Conservation (phyloP, 2,888 invertebrate genomes). For the Philopedon plagiatum region DNA sequence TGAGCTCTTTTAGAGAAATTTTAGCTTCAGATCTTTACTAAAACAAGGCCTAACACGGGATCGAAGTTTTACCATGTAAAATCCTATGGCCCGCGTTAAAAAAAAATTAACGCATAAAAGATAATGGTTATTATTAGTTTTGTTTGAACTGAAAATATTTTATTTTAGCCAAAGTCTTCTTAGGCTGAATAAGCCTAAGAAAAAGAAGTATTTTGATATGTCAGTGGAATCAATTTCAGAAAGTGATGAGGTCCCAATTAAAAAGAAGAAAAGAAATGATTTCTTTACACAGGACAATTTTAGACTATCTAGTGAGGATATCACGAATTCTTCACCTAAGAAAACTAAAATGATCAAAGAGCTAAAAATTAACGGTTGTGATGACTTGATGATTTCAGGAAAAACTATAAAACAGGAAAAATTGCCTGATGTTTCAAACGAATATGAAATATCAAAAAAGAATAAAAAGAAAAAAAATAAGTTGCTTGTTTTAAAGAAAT, state of each 20-base stretch:
- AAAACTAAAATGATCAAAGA: not conserved
- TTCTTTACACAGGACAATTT: not conserved
- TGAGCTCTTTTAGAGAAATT: too few relatives aligned
- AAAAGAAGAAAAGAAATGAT: not conserved
- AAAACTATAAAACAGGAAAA: not conserved
- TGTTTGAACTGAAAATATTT: too few relatives aligned
- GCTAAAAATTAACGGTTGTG: not conserved
- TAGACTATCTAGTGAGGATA: not conserved
- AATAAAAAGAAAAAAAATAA: not conserved
- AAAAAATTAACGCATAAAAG: too few relatives aligned
- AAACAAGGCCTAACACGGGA: too few relatives aligned
- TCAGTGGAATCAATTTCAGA: not conserved
- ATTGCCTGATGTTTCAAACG: too few relatives aligned
- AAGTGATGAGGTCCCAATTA: not conserved
- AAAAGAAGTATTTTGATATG: not conserved
- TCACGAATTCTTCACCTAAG: not conserved
- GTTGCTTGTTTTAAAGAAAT: not conserved
- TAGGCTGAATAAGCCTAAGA: not conserved
- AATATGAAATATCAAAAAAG: too few relatives aligned
- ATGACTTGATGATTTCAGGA: too few relatives aligned
- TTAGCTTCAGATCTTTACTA: too few relatives aligned
- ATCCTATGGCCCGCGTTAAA: too few relatives aligned
- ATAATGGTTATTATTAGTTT: too few relatives aligned
- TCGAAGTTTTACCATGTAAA: too few relatives aligned
- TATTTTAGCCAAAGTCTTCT: constrained; percentile 11